Conservation (phyloP, 53 echinoderm and acorn worm species). For the Actinopyga echinites region DNA sequence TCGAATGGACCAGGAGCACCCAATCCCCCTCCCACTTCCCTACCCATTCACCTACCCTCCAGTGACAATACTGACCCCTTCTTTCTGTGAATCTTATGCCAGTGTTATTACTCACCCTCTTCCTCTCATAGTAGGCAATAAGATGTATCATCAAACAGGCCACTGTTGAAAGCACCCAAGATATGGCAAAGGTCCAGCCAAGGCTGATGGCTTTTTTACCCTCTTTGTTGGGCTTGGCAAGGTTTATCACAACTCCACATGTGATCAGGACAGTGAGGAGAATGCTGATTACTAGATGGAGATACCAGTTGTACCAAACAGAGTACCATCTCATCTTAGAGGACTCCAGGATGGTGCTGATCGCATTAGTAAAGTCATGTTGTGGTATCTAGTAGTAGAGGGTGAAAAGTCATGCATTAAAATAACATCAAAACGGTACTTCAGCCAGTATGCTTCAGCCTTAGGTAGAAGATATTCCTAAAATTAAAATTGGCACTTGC, state of each 20-base stretch:
- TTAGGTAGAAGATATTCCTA: no score
- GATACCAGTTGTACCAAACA: slow-evolving; percentile 85
- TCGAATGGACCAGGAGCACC: no score
- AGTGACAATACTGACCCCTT: no score
- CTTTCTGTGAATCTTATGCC: no score
- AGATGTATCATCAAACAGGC: slow-evolving; percentile 70
- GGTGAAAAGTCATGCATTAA: not conserved
- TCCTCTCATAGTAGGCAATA: slow-evolving; percentile 75
- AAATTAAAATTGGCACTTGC: no score
- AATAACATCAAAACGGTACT: no score
- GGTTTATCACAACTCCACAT: slow-evolving; percentile 76
- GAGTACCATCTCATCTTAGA: slow-evolving; percentile 97
- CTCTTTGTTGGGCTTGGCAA: slow-evolving; percentile 62
- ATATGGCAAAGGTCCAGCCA: slow-evolving; percentile 67
- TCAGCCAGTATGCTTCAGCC: no score
- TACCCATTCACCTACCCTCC: no score
- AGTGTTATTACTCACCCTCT: slow-evolving; percentile 55
- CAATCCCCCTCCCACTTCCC: no score
- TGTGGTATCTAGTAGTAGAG: slow-evolving; percentile 81
- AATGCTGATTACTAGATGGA: slow-evolving; percentile 64
- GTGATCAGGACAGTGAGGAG: slow-evolving; percentile 73
- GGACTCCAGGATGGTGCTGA: slow-evolving; percentile 67
- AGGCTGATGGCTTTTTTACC: slow-evolving; percentile 51
- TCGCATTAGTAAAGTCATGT: slow-evolving; percentile 78
- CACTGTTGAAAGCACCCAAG: slow-evolving; percentile 64